These are phyloP conservation scores for Hipposideros armiger DNA, from an alignment of 2,113 vertebrate species.

Conservation along the genomic window DNA sequence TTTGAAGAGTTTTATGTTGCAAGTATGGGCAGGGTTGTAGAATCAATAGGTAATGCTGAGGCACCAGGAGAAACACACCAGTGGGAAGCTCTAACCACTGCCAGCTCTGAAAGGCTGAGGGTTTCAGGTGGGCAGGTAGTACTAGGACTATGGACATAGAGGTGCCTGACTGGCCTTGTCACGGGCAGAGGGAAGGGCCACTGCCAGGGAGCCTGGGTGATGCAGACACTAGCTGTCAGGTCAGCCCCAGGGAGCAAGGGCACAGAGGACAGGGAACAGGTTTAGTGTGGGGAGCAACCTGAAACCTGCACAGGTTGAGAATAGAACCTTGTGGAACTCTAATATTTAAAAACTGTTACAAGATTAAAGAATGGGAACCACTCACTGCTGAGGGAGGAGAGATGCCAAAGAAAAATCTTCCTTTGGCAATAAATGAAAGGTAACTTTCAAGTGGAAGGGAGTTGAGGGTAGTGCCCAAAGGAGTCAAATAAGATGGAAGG, in stretches of 20 bases:
- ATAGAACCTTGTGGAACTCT: not conserved
- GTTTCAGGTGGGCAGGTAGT: not conserved
- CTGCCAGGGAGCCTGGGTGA: not conserved
- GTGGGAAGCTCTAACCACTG: not conserved
- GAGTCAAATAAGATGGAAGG: not conserved
- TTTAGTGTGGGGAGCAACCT: not conserved
- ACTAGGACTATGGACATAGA: too few relatives aligned
- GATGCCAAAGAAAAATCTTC: not conserved
- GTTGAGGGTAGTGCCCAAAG: not conserved
- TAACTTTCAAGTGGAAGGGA: not conserved
- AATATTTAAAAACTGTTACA: not conserved
- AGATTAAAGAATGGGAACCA: not conserved
- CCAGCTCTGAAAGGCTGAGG: not conserved
- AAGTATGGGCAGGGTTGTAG: not conserved
- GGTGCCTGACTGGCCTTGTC: rapidly evolving
- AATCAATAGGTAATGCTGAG: not conserved
- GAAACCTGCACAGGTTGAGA: not conserved
- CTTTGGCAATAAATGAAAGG: not conserved
- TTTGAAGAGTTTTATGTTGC: not conserved
- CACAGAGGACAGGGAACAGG: too few relatives aligned
- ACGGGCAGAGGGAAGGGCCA: not conserved
- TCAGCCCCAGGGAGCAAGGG: rapidly evolving
- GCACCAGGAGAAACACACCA: not conserved
- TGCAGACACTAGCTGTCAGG: not conserved
- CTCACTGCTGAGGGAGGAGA: not conserved